Conservation (phyloP, 1,140 invertebrate genomes). For the Calycopis cecrops region DNA sequence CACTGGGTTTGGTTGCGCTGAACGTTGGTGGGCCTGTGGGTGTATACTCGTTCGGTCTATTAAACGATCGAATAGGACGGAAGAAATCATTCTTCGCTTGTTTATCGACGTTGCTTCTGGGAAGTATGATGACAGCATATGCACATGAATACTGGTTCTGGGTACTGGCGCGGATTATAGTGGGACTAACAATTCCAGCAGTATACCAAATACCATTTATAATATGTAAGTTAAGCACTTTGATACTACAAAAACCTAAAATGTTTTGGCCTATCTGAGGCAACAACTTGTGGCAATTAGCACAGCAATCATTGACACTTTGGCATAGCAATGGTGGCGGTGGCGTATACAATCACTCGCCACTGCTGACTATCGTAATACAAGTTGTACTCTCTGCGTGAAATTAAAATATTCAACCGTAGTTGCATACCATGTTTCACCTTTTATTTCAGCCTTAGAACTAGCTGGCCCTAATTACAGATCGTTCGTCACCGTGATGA, state of each 20-base stretch:
- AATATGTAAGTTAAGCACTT: constrained; percentile 82
- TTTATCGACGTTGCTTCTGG: constrained; percentile 83
- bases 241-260: not conserved
- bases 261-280: not conserved
- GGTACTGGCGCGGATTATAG: constrained; percentile 84
- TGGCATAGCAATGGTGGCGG: no score
- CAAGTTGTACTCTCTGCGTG: no score
- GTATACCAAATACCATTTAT: constrained; percentile 97
- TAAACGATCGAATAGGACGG: constrained; percentile 90
- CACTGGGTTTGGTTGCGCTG: constrained; percentile 86
- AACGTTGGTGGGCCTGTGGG: constrained; percentile 90
- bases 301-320: no score
- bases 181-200: constrained; percentile 91
- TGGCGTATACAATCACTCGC: no score
- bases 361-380: no score
- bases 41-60: constrained; percentile 87
- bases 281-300: no score
- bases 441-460: constrained; percentile 84
- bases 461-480: constrained; percentile 92
- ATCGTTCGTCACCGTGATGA: constrained; percentile 93
- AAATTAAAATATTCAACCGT: no score
- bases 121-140: constrained; percentile 85
- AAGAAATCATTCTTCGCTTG: constrained; percentile 89
- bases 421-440: no score
- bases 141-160: constrained; percentile 88